Evolutionary conservation across 2,797 vertebrate genomes (phyloP), one percentile per base, ranked within the genome.

Genomic region (Sebastes oblongus): DNA sequence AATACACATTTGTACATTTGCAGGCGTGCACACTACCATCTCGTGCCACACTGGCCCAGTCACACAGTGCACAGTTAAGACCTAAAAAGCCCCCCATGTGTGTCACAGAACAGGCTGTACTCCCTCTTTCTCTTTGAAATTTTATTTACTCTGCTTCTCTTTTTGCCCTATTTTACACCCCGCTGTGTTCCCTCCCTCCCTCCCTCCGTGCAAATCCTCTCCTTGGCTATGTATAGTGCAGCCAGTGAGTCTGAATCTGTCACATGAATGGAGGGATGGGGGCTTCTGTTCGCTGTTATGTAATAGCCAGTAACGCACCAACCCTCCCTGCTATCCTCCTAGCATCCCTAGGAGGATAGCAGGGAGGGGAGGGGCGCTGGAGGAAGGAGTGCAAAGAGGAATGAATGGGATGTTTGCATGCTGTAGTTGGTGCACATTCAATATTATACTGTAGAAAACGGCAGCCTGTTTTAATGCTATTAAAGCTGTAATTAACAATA

Each of bases 281-380:
- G 74, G 69, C 67, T 83, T 77, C 75, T 86, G 72, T 32, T 86
- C 32, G 1, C 29, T 86, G 82, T 93, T 93, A 93, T 14, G 27
- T 92, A 93, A 93, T 34, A 89, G 80, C 46, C 77, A 81, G 84
- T 81, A 91, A 88, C 75, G 65, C 77, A 89, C 75, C 85, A 88
- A 46, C 29, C n/a, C n/a, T n/a, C n/a, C n/a, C n/a, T n/a, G n/a
- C n/a, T n/a, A n/a, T n/a, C n/a, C n/a, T n/a, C n/a, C n/a, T n/a
- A n/a, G 80, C 84, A 87, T 83, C 80, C 80, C 67, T 30, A 50
- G 74, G 55, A 75, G 78, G 58, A 34, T 25, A 62, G 76, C 24
- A 14, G 55, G 55, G 68, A 12, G 24, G 68, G 22, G 58, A 39
- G 54, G 66, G 71, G 34, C 20, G 3, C 22, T 12, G 36, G 72